Evolutionary conservation across 2,113 vertebrate species (phyloP), one percentile per base, ranked within the genome.

Genomic region (Elachura formosa): DNA sequence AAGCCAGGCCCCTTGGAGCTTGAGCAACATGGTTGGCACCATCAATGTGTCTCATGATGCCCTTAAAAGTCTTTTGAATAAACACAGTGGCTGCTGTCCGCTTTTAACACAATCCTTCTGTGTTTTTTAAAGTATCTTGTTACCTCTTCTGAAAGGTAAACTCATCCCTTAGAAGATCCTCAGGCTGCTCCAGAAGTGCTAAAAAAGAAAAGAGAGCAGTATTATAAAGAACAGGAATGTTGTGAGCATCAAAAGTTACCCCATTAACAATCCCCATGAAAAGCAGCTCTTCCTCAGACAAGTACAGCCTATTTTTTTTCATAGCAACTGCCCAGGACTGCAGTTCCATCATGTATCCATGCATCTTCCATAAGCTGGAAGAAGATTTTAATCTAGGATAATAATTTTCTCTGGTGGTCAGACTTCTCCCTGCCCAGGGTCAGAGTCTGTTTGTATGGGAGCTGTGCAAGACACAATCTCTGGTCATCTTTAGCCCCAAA

Each of bases 111-210:
- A 62, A 79, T n/a, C 36, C 8, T 69, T 73, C 5, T 5, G 29
- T 77, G 40, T 8, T 92, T 93, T 66, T 83, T 90, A 41, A 90
- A 94, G 89, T 63, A 87, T 84, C 83, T 92, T 96, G 86, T 89
- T 91, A 84, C 58, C 56, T 78, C 69, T 72, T 36, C 73, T 75
- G n/a, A 89, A 94, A 94, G 66, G 52, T 28, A 78, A 94, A 84
- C 38, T 63, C 56, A 75, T 40, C 12, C 64, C 52, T 71, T 38
- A 68, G 68, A 84, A n/a, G 31, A 86, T 52, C 36, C 51, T 75
- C 81, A 72, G 45, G 62, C 43, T 78, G 40, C 45, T 71, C 13
- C n/a, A 84, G 25, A 36, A 90, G 41, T 52, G 55, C 10, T 69
- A 17, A 40, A 41, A 59, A 38, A 66, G 23, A 8, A 34, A 62